Evolutionary conservation across 2,113 vertebrate genomes (phyloP).

Genomic region (Nipponia nippon): DNA sequence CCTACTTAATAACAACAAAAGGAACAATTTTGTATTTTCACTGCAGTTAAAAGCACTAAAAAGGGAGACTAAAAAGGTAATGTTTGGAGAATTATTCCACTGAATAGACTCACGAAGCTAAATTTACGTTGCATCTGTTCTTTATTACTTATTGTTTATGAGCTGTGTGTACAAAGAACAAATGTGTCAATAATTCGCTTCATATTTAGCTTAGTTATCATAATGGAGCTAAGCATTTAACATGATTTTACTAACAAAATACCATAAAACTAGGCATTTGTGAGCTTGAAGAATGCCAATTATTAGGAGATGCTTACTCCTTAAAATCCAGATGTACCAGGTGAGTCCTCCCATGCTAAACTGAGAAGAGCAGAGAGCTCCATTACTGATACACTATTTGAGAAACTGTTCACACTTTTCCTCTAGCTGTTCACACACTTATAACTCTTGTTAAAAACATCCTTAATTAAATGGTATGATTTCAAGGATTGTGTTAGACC

Average conservation of each 20-base stretch:
- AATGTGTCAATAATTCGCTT: slow-evolving; percentile 11
- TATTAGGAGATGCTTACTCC: slow-evolving; percentile 32
- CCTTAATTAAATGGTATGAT: slow-evolving; percentile 59
- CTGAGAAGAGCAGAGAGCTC: not conserved
- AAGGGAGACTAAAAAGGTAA: not conserved
- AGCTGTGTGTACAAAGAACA: slow-evolving; percentile 5
- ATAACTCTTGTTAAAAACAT: slow-evolving; percentile 38
- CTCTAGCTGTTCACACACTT: slow-evolving; percentile 28
- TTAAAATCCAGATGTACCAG: not conserved
- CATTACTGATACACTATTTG: not conserved
- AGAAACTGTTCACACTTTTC: not conserved
- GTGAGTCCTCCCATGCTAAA: not conserved
- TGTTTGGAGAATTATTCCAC: slow-evolving; percentile 4
- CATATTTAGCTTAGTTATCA: not conserved
- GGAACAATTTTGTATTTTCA: slow-evolving; percentile 16
- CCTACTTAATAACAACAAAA: slow-evolving; percentile 5
- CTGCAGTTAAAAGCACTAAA: slow-evolving; percentile 24
- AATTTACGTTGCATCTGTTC: slow-evolving; percentile 31
- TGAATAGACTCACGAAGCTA: slow-evolving; percentile 3
- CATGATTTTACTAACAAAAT: not conserved
- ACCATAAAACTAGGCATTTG: not conserved
- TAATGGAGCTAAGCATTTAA: not conserved
- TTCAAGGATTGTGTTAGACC: slow-evolving; percentile 40
- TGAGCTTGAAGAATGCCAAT: not conserved
- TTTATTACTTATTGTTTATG: slow-evolving; percentile 48